phyloP scores from a whole-genome alignment of 2,888 invertebrate genomes.

The Dynastes tityus region DNA sequence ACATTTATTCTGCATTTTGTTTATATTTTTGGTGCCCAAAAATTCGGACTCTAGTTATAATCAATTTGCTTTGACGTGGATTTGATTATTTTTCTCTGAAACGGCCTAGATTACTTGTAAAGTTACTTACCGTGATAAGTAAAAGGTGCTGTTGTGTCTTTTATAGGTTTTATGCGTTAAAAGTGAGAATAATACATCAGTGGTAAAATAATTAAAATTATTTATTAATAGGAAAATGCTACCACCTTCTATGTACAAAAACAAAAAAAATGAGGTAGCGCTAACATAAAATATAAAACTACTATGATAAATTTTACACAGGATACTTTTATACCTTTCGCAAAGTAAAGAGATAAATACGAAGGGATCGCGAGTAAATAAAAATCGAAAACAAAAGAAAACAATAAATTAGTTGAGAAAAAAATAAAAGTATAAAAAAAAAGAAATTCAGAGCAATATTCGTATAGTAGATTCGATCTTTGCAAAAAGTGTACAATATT shows the following conservation, averaged over 20 bases:
- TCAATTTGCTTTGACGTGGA: no score
- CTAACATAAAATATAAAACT: conserved; percentile 62
- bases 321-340: conserved; percentile 46
- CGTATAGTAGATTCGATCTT: conserved; percentile 36
- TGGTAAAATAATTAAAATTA: conserved; percentile 52
- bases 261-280: conserved; percentile 65
- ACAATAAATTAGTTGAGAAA: conserved; percentile 45
- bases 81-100: no score
- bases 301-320: conserved; percentile 49
- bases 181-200: conserved; percentile 40
- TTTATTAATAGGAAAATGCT: conserved; percentile 70
- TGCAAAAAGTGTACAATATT: conserved; percentile 49
- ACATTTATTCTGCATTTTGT: no score
- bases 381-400: conserved; percentile 47
- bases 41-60: no score
- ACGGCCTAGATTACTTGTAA: no score
- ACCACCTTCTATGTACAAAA: conserved; percentile 68
- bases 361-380: conserved; percentile 33
- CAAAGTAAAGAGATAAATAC: conserved; percentile 47
- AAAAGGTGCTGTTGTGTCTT: no score
- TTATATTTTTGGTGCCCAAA: no score
- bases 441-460: conserved; percentile 38
- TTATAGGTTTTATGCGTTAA: no score
- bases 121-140: no score
- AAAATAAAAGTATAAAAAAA: conserved; percentile 46